Conservation (phyloP, 2,113 vertebrate species). For the Elephantulus edwardii region DNA sequence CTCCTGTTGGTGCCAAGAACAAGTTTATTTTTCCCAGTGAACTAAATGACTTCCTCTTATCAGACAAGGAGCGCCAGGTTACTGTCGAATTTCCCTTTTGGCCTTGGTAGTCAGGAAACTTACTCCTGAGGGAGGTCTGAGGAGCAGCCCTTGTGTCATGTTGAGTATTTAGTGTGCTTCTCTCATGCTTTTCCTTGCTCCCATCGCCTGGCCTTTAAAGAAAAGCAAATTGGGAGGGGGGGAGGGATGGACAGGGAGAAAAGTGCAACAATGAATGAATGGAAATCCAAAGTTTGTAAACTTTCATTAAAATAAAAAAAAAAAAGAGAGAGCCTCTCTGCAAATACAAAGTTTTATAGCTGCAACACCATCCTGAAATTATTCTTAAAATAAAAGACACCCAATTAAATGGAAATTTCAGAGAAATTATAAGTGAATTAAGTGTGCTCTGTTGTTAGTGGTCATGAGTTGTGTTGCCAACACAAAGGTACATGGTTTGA, state of each 20-base stretch:
- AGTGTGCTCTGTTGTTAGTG: too few species aligned
- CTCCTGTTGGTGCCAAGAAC: constrained; percentile 33
- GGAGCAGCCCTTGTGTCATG: neutral
- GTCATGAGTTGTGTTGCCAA: too few species aligned
- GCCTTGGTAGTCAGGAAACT: constrained; percentile 46
- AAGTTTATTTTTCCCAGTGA: constrained; percentile 52
- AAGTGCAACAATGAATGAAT: too few species aligned
- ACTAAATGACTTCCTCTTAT: constrained; percentile 66
- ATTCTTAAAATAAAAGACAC: neutral
- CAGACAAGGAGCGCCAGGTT: neutral
- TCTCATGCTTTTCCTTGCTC: neutral
- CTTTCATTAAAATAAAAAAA: too few species aligned
- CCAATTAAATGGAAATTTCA: neutral
- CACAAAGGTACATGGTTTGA: too few species aligned
- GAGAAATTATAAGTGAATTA: too few species aligned
- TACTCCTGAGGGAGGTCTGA: neutral
- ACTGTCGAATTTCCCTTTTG: constrained; percentile 58
- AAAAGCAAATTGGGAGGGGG: too few species aligned
- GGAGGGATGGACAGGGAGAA: too few species aligned
- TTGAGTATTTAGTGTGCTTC: rapidly evolving
- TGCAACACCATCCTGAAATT: neutral
- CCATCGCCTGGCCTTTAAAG: neutral
- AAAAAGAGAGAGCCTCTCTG: neutral
- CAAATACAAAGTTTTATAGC: neutral
- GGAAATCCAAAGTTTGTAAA: too few species aligned